A percentile compares a stretch with the other conserved stretches of the same genome.
phyloP scores from a whole-genome alignment of 35 echinoderm and acorn worm genomes.

The Nesometra sesokonis region DNA sequence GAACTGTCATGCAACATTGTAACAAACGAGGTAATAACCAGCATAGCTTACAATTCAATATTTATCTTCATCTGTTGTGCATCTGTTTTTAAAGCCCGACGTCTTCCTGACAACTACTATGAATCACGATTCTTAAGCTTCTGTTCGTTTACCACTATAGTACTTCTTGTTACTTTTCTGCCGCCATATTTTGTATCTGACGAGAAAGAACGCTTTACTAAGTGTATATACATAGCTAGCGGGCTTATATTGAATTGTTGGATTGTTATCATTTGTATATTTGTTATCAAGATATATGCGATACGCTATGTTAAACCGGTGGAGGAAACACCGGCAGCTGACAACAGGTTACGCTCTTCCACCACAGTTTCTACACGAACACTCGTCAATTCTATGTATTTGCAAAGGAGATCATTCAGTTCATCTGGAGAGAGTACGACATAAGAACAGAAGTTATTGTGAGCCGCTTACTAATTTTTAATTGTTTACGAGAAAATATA shows the following conservation, averaged over 20 bases:
- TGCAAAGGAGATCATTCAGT: neutral
- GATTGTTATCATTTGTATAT: neutral
- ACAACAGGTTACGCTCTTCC: neutral
- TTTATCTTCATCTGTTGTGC: slow-evolving; percentile 33
- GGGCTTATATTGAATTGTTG: neutral
- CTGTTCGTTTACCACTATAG: slow-evolving; percentile 44
- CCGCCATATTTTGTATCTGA: slow-evolving; percentile 6
- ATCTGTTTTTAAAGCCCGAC: slow-evolving; percentile 38
- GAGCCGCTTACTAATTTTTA: too few species aligned
- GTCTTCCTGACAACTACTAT: slow-evolving; percentile 62
- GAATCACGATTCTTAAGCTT: slow-evolving; percentile 58
- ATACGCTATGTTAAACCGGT: neutral
- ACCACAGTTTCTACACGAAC: neutral
- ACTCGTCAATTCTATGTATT: neutral
- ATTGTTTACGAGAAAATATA: too few species aligned
- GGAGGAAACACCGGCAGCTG: neutral
- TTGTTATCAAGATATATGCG: neutral
- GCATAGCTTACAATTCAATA: slow-evolving; percentile 8
- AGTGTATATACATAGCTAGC: neutral
- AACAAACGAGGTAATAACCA: neutral
- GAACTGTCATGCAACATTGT: neutral
- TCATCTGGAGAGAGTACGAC: neutral
- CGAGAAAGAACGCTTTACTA: neutral
- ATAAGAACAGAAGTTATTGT: too few species aligned
- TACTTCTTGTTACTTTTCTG: slow-evolving; percentile 34